Evolutionary conservation across 2,888 invertebrate species (phyloP), one percentile per base, ranked within the genome.

Genomic region (Amblyjoppa proteus): DNA sequence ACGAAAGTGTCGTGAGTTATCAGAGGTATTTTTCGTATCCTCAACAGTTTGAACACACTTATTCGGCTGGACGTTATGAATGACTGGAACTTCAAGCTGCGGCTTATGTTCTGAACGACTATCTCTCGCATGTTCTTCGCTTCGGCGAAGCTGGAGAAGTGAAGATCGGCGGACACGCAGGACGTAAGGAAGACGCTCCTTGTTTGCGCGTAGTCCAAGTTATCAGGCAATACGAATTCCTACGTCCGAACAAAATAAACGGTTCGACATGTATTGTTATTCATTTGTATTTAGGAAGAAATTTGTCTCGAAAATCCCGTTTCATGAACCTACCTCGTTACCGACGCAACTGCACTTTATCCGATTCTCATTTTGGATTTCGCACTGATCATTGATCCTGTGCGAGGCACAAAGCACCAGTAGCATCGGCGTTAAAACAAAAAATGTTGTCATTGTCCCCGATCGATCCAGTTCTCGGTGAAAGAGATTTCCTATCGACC

Each of bases 101-200:
- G 86, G 20, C 87, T 90, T 68, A 92, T 90, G 76, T 92, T 92
- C 31, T 89, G 89, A 7, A 92, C 85, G 38, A 85, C 76, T 11
- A 92, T 85, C 16, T 90, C 89, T 16, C 86, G 77, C 6, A 92
- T 85, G 4, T 68, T 20, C 0, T 7, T 86, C 0, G 91, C 87
- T 7, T 89, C 88, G n/a, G 76, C 76, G 7, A 91, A 56, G 61
- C 87, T 90, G n/a, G 89, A 86, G 11, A 89, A 89, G 51, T 90
- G 78, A 0, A 92, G 73, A 45, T 88, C 88, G 7, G 87, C 92
- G 1, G 85, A 83, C 5, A 20, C 61, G 76, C 92, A 92, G 3
- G 89, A 89, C 0, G 89, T 85, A 28, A 92, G 51, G 2, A 66
- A 68, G 28, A 92, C 61, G 7, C 88, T 89, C 4, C 87, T 91